Conservation (phyloP, 1,140 invertebrate genomes). For the Anagrus nilaparvatae region DNA sequence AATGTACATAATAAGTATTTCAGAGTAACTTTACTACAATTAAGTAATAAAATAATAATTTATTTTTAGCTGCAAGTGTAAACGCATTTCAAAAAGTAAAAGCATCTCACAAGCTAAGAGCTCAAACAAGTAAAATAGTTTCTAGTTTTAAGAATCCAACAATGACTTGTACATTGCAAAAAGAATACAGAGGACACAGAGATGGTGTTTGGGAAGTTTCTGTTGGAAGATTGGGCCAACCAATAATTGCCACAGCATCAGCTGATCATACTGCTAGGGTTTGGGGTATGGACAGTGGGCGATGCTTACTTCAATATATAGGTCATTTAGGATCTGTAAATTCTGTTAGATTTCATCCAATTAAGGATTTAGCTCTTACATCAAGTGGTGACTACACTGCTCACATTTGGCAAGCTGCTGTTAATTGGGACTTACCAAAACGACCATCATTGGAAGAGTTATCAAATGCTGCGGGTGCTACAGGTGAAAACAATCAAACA, state of each 20-base stretch:
- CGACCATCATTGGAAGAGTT: slow-evolving; percentile 81
- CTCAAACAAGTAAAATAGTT: slow-evolving; percentile 94
- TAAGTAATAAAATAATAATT: slow-evolving; percentile 5
- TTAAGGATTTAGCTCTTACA: slow-evolving; percentile 82
- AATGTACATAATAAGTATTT: no score
- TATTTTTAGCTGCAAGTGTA: slow-evolving; percentile 40
- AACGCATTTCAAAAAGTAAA: slow-evolving; percentile 82
- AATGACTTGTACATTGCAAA: slow-evolving; percentile 66
- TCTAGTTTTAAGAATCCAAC: slow-evolving; percentile 90
- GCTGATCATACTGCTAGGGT: slow-evolving; percentile 93
- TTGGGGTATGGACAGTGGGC: slow-evolving; percentile 81
- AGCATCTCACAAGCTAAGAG: slow-evolving; percentile 86
- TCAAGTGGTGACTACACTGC: slow-evolving; percentile 90
- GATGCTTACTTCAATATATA: slow-evolving; percentile 85
- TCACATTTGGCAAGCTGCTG: slow-evolving; percentile 94
- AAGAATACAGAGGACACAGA: slow-evolving; percentile 82
- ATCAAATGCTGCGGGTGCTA: slow-evolving; percentile 56
- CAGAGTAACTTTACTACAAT: not conserved
- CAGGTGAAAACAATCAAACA: slow-evolving; percentile 28
- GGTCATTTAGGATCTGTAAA: slow-evolving; percentile 96
- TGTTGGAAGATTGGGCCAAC: slow-evolving; percentile 62
- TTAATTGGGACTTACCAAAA: slow-evolving; percentile 71
- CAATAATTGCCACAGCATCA: slow-evolving; percentile 86
- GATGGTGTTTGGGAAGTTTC: slow-evolving; percentile 98
- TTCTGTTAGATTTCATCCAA: slow-evolving; percentile 91